Evolutionary conservation across 1,140 invertebrate genomes (phyloP).

Genomic region (Belonocnema kinseyi): DNA sequence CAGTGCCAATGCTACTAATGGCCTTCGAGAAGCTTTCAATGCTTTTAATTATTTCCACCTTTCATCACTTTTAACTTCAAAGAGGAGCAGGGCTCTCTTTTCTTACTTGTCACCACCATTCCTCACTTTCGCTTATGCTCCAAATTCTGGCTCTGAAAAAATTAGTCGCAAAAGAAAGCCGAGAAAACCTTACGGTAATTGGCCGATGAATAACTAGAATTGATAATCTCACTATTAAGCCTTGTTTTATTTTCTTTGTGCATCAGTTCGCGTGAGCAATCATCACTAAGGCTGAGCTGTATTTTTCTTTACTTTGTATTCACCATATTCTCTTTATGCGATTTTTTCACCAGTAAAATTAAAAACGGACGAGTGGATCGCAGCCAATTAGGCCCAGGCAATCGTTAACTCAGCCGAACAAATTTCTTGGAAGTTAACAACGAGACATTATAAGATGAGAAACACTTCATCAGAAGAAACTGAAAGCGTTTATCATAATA

Average conservation of each 20-base stretch:
- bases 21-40: conserved; percentile 65
- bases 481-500: not conserved
- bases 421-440: not conserved
- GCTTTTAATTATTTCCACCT: conserved; percentile 72
- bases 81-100: conserved; percentile 47
- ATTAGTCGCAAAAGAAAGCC: conserved; percentile 35
- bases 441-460: not conserved
- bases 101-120: conserved; percentile 32
- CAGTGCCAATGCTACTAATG: conserved; percentile 63
- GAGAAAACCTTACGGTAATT: conserved; percentile 45
- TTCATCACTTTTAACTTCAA: conserved; percentile 63
- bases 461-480: not conserved
- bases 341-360: not conserved
- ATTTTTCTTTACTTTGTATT: not conserved
- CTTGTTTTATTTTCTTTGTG: conserved; percentile 44
- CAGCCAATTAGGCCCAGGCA: not conserved
- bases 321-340: not conserved
- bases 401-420: not conserved
- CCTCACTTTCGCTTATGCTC: conserved; percentile 37
- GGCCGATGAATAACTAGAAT: conserved; percentile 45
- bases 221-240: conserved; percentile 50
- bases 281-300: not conserved
- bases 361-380: not conserved
- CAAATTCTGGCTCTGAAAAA: conserved; percentile 40
- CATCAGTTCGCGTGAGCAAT: conserved; percentile 10